These are phyloP conservation scores for Apteryx mantelli DNA, from an alignment of 2,113 vertebrate genomes.

Conservation along the genomic window DNA sequence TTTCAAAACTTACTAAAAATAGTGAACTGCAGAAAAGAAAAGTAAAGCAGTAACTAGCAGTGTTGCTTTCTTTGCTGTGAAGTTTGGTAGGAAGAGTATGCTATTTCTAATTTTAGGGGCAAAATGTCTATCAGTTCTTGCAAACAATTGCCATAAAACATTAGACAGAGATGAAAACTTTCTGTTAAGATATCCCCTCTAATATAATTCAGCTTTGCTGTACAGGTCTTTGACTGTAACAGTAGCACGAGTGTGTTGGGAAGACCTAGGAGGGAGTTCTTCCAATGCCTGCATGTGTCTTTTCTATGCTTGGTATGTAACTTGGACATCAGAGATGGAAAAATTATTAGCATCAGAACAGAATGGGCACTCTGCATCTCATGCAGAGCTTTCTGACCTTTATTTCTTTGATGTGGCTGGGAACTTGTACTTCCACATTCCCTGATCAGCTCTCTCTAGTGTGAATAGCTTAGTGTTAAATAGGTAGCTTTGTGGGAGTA, in stretches of 20 bases:
- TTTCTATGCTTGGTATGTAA: background rate
- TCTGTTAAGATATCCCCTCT: background rate
- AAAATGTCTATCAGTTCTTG: background rate
- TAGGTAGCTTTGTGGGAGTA: background rate
- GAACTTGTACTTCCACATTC: background rate
- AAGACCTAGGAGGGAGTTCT: background rate
- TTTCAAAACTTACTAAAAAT: conserved; percentile 12
- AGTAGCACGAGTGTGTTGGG: background rate
- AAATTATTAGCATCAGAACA: background rate
- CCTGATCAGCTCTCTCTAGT: background rate
- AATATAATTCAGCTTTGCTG: background rate
- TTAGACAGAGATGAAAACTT: background rate
- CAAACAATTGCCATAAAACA: background rate
- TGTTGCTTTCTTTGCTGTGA: background rate
- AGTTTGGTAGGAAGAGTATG: background rate
- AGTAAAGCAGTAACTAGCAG: background rate
- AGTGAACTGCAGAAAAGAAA: background rate
- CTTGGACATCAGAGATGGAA: background rate
- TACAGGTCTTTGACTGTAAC: background rate
- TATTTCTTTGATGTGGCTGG: background rate
- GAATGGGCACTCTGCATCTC: background rate
- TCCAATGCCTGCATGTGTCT: background rate
- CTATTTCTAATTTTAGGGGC: background rate
- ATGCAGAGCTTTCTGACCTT: background rate
- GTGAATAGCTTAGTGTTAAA: background rate